Percentiles rank a stretch among this genome's conserved stretches.
phyloP scores from a whole-genome alignment of 2,113 vertebrate species.

The Uropsilus gracilis region DNA sequence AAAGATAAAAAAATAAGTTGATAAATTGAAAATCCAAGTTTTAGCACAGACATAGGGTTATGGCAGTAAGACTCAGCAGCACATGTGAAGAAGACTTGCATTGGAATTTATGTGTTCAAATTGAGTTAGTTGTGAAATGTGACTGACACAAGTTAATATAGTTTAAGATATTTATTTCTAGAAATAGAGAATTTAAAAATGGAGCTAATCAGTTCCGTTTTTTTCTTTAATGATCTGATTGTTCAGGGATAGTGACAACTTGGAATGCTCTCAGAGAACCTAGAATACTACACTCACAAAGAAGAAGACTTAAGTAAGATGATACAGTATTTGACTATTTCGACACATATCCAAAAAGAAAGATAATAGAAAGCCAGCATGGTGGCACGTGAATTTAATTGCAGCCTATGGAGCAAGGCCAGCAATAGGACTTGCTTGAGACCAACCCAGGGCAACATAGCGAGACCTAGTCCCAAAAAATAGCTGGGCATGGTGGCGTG shows the following conservation, averaged over 20 bases:
- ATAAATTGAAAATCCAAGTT: slow-evolving; percentile 9
- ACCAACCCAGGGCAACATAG: no score
- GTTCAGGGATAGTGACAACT: not conserved
- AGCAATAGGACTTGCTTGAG: no score
- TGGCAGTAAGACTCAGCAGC: not conserved
- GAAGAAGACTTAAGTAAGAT: not conserved
- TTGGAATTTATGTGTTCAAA: not conserved
- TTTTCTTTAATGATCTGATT: not conserved
- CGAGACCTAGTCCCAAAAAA: no score
- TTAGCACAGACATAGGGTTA: not conserved
- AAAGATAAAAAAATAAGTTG: slow-evolving; percentile 5
- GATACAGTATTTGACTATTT: not conserved
- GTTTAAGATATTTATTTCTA: slow-evolving; percentile 36
- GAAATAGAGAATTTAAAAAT: slow-evolving; percentile 32
- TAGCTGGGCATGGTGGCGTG: no score
- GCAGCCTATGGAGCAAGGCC: no score
- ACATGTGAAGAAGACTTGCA: not conserved
- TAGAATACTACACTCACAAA: not conserved
- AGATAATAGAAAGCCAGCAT: no score
- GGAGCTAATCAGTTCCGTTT: not conserved
- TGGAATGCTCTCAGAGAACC: not conserved
- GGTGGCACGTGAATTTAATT: no score
- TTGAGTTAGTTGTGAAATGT: not conserved
- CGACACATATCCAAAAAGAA: not conserved
- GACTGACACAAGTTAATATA: not conserved